Evolutionary conservation across 2,888 invertebrate species (phyloP).

Genomic region (Cheilosia variabilis): DNA sequence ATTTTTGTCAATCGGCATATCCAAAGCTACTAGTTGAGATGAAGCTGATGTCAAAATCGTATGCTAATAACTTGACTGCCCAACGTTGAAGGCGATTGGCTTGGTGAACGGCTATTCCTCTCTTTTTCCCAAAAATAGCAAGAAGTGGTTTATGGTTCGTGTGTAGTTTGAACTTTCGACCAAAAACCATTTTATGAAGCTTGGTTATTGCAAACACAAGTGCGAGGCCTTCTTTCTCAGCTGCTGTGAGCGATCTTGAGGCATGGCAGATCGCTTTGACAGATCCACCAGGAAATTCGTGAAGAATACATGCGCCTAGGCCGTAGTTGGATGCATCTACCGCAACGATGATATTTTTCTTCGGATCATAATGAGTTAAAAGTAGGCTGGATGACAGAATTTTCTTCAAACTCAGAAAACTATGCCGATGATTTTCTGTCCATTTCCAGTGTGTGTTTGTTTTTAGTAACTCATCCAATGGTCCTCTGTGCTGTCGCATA

Average conservation of each 20-base stretch:
- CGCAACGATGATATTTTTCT: constrained; percentile 30
- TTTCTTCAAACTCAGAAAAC: too few relatives aligned
- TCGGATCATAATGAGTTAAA: constrained; percentile 38
- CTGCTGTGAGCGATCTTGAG: too few relatives aligned
- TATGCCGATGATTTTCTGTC: too few relatives aligned
- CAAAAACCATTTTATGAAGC: constrained; percentile 77
- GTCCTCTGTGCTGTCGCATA: too few relatives aligned
- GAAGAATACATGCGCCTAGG: constrained; percentile 50
- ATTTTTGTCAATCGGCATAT: too few relatives aligned
- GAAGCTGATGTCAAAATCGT: too few relatives aligned
- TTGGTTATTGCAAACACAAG: constrained; percentile 26
- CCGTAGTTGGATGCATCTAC: constrained; percentile 38
- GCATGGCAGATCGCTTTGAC: constrained; percentile 1
- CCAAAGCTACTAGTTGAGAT: too few relatives aligned
- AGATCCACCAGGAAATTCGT: constrained; percentile 8
- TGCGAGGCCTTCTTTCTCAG: too few relatives aligned
- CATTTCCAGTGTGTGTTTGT: too few relatives aligned
- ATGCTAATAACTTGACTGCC: constrained; percentile 72
- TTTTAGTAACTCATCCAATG: too few relatives aligned
- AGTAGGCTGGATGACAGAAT: neutral
- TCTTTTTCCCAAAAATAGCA: constrained; percentile 68
- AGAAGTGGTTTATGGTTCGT: constrained; percentile 77
- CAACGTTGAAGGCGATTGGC: constrained; percentile 73
- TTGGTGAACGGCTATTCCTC: constrained; percentile 68
- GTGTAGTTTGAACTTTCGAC: constrained; percentile 18